Evolutionary conservation across 2,797 vertebrate genomes (phyloP).

Genomic region (Cottoperca gobio): DNA sequence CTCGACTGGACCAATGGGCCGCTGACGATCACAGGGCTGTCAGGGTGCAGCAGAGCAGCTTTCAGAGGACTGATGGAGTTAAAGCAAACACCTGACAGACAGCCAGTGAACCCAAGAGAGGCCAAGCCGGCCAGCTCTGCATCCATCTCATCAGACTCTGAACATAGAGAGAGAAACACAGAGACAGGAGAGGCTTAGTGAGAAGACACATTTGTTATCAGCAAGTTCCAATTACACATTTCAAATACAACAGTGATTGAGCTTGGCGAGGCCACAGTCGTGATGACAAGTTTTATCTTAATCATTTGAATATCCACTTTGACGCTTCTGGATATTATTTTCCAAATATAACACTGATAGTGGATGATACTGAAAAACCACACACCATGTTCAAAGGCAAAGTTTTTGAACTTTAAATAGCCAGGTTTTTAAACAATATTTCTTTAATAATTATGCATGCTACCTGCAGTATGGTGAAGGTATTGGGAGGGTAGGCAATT

Average conservation of each 20-base stretch:
- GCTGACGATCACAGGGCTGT: conserved; percentile 84
- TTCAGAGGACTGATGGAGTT: conserved; percentile 93
- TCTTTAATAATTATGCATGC: background rate
- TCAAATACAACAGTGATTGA: conserved; percentile 11
- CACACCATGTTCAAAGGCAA: background rate
- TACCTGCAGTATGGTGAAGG: background rate
- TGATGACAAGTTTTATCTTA: conserved; percentile 13
- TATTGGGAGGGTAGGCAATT: too few species aligned
- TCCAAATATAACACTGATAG: background rate
- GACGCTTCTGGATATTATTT: background rate
- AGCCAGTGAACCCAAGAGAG: conserved; percentile 91
- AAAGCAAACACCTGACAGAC: conserved; percentile 93
- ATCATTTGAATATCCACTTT: conserved; percentile 28
- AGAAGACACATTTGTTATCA: conserved; percentile 12
- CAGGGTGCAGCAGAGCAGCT: conserved; percentile 87
- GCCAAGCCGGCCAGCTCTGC: conserved; percentile 85
- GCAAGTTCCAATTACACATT: conserved; percentile 8
- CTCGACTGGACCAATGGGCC: conserved; percentile 87
- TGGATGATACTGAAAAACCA: background rate
- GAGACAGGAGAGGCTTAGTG: conserved; percentile 4
- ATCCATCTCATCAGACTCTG: conserved; percentile 87
- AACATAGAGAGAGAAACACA: conserved; percentile 18
- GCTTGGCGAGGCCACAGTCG: background rate
- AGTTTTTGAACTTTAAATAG: background rate
- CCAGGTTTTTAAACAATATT: too few species aligned